These are phyloP conservation scores for Scaptodrosophila latifasciaeformis DNA, from an alignment of 2,888 invertebrate species.

Conservation along the genomic window DNA sequence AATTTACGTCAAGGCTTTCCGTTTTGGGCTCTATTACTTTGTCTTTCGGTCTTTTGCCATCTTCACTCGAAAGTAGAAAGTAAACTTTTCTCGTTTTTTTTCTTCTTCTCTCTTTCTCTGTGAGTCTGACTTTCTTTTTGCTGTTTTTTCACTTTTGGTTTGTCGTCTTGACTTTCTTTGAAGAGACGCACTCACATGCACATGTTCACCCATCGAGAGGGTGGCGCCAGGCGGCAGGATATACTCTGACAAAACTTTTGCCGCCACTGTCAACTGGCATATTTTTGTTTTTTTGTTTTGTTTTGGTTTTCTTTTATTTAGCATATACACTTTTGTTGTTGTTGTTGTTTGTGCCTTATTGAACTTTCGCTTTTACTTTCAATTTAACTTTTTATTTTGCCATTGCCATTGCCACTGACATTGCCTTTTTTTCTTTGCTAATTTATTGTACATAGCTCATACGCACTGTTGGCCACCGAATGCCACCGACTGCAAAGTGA, in stretches of 20 bases:
- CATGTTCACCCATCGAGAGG: background rate
- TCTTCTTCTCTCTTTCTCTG: background rate
- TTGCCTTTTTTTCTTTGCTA: constrained; percentile 40
- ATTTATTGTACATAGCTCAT: constrained; percentile 53
- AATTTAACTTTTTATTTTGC: constrained; percentile 63
- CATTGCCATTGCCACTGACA: too few species aligned
- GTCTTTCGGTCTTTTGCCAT: too few species aligned
- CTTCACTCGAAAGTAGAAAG: too few species aligned
- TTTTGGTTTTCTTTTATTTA: background rate
- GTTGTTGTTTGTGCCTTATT: constrained; percentile 47
- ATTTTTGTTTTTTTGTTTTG: background rate
- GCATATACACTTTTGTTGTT: constrained; percentile 5
- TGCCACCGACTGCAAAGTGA: background rate
- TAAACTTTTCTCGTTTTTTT: background rate
- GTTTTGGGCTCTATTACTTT: too few species aligned
- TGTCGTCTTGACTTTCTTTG: too few species aligned
- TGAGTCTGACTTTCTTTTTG: too few species aligned
- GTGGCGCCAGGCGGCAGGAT: background rate
- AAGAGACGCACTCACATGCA: background rate
- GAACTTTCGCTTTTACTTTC: constrained; percentile 67
- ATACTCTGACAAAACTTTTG: background rate
- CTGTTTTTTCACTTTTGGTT: too few species aligned
- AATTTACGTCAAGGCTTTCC: too few species aligned
- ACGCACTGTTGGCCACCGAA: constrained; percentile 40
- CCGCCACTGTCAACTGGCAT: background rate